Conservation (phyloP, 2,797 vertebrate genomes). For the Ficedula albicollis region DNA sequence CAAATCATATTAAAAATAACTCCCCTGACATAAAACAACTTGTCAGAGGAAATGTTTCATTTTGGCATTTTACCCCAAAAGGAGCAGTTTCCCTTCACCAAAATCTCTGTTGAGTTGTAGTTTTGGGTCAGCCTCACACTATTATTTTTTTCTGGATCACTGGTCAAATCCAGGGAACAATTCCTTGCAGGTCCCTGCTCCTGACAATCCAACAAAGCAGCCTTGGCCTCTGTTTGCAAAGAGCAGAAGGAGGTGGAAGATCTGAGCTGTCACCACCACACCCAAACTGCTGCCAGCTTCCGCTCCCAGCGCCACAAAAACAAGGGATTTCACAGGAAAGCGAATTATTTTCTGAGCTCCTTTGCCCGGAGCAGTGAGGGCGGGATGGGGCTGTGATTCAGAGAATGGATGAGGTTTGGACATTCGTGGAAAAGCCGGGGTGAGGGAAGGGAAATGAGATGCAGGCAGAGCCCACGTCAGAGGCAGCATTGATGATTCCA, state of each 20-base stretch:
- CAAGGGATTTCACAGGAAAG: background rate
- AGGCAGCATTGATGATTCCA: background rate
- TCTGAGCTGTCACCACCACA: background rate
- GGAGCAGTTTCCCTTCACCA: background rate
- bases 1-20: background rate
- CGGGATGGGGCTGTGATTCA: background rate
- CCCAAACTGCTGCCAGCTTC: background rate
- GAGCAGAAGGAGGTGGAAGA: background rate
- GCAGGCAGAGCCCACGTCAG: background rate
- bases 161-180: background rate
- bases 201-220: background rate
- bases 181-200: background rate
- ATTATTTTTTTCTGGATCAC: background rate
- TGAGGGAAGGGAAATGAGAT: background rate
- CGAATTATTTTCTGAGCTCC: slow-evolving; percentile 11
- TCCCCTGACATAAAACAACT: background rate
- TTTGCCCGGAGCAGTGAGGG: background rate
- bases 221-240: background rate
- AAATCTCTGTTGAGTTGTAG: background rate
- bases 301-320: background rate
- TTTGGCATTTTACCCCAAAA: background rate
- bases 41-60: background rate
- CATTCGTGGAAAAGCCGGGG: background rate
- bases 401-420: background rate
- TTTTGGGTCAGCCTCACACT: background rate